Evolutionary conservation across 2,888 invertebrate species (phyloP).

Genomic region (Drosophila putrida): DNA sequence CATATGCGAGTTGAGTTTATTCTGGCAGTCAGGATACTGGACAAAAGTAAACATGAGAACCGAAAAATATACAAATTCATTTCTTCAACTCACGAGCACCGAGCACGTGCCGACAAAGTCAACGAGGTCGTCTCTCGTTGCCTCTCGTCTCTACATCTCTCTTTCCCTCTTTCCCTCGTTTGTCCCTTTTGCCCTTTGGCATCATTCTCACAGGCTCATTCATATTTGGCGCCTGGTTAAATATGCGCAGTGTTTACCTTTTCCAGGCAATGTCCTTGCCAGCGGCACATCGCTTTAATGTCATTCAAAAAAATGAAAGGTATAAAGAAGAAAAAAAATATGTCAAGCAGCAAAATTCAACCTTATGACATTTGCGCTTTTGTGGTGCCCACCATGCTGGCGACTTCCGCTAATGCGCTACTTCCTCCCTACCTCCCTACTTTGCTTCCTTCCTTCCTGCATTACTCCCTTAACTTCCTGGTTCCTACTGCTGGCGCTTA

Average conservation of each 20-base stretch:
- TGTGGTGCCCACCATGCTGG: constrained; percentile 51
- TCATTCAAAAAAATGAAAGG: constrained; percentile 5
- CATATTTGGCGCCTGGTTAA: constrained; percentile 61
- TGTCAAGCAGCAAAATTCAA: constrained; percentile 24
- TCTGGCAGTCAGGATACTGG: constrained; percentile 36
- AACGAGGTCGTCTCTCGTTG: constrained; percentile 63
- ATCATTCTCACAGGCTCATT: constrained; percentile 49
- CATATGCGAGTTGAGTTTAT: constrained; percentile 57
- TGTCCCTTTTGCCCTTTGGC: constrained; percentile 27
- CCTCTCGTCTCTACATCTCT: not conserved
- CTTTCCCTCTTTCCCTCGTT: too few relatives aligned
- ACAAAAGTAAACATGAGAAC: constrained; percentile 37
- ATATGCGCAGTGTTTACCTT: constrained; percentile 67
- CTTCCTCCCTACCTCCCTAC: not conserved
- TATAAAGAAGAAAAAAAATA: not conserved
- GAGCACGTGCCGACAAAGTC: constrained; percentile 71
- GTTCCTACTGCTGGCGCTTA: not conserved
- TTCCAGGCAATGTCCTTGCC: constrained; percentile 65
- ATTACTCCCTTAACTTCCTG: not conserved
- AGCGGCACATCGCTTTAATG: constrained; percentile 40
- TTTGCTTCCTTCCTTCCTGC: not conserved
- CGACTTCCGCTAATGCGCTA: constrained; percentile 57
- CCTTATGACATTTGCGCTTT: constrained; percentile 58
- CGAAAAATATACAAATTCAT: constrained; percentile 38
- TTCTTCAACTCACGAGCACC: constrained; percentile 37